Evolutionary conservation across 1,140 invertebrate genomes (phyloP).

Genomic region (Habropoda laboriosa): DNA sequence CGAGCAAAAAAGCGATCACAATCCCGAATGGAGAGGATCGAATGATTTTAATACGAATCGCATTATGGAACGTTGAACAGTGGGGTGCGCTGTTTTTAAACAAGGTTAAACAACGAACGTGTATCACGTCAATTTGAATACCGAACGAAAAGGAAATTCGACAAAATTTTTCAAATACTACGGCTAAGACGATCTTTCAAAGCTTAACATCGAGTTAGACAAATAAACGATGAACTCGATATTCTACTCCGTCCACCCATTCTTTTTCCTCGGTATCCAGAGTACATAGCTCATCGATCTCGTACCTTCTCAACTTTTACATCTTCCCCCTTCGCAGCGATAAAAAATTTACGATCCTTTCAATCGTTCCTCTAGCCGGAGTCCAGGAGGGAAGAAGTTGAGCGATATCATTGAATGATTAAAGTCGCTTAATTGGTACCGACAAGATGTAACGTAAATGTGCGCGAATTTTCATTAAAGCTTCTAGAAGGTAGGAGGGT

Average conservation of each 20-base stretch:
- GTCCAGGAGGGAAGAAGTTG: not conserved
- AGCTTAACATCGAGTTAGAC: no score
- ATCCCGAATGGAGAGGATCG: not conserved
- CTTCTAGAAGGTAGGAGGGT: no score
- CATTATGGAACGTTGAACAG: not conserved
- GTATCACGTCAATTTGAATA: no score
- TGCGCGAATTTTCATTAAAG: constrained; percentile 48
- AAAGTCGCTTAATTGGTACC: not conserved
- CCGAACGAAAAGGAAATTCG: no score
- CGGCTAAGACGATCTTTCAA: no score
- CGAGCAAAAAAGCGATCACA: not conserved
- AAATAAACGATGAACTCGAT: not conserved
- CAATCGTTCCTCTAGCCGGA: not conserved
- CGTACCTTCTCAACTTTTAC: not conserved
- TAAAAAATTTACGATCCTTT: constrained; percentile 13
- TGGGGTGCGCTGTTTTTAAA: not conserved
- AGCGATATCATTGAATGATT: constrained; percentile 9
- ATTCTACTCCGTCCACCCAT: not conserved
- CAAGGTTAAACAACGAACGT: not conserved
- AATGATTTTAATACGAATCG: not conserved
- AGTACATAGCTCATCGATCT: not conserved
- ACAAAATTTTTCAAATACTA: no score
- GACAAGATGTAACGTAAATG: not conserved
- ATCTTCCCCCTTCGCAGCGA: not conserved
- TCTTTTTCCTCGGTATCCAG: no score